These are phyloP conservation scores for Eumacrocentrus americanus DNA, from an alignment of 2,888 invertebrate species.

Conservation along the genomic window DNA sequence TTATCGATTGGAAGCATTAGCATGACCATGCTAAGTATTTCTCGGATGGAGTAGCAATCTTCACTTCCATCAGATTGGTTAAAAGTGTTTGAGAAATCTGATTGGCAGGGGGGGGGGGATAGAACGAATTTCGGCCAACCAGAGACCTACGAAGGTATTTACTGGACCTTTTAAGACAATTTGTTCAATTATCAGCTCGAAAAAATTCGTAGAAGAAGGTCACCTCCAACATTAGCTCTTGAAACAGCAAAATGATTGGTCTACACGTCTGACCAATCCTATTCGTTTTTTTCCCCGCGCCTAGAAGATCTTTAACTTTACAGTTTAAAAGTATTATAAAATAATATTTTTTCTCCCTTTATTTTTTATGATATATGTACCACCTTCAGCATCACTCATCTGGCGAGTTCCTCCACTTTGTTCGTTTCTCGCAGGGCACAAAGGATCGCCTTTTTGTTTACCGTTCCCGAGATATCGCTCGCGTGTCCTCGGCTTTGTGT, in stretches of 20 bases:
- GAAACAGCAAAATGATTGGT: not conserved
- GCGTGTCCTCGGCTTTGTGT: conserved; percentile 39
- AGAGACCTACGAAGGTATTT: conserved; percentile 8
- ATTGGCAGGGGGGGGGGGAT: conserved; percentile 20
- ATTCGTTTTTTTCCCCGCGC: not conserved
- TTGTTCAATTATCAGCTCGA: conserved; percentile 20
- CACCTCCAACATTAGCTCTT: not conserved
- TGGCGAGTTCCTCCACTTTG: conserved; percentile 28
- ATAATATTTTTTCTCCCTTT: conserved; percentile 17
- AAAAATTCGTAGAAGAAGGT: conserved; percentile 4
- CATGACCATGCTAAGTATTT: conserved; percentile 22
- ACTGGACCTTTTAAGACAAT: conserved; percentile 19
- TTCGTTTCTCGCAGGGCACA: conserved; percentile 1
- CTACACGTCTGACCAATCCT: not conserved
- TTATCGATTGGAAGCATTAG: conserved; percentile 29
- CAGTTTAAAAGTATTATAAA: not conserved
- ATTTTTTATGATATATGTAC: not conserved
- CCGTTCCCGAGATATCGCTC: conserved; percentile 30
- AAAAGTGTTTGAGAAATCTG: not conserved
- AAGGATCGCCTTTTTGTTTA: conserved; percentile 22
- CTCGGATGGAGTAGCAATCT: not conserved
- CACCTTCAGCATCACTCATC: conserved; percentile 3
- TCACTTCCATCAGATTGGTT: conserved; percentile 22
- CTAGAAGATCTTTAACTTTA: not conserved
- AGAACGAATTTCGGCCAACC: conserved; percentile 19